Conservation (phyloP, 2,113 vertebrate genomes). For the Carollia perspicillata region DNA sequence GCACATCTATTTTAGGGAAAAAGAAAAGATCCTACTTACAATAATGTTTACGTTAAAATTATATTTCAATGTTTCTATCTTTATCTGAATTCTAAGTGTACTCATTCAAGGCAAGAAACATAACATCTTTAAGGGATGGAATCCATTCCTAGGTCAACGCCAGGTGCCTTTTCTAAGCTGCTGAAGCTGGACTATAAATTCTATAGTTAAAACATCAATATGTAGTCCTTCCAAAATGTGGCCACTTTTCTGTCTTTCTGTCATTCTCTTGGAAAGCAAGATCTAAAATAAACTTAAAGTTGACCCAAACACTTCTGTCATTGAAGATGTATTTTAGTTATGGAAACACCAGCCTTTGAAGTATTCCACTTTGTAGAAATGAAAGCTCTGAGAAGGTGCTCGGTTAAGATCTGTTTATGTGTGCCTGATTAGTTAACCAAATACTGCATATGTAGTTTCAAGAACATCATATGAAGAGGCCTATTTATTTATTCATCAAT, state of each 20-base stretch:
- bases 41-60: constrained; percentile 18
- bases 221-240: neutral
- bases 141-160: neutral
- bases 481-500: neutral
- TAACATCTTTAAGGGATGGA: neutral
- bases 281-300: constrained; percentile 10
- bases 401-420: neutral
- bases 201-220: neutral
- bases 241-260: neutral
- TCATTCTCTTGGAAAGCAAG: constrained; percentile 15
- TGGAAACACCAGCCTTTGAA: neutral
- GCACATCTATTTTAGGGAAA: neutral
- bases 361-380: neutral
- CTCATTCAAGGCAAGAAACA: neutral
- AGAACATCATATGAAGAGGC: neutral
- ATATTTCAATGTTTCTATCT: neutral
- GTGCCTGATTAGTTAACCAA: constrained; percentile 2
- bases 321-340: neutral
- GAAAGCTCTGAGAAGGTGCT: neutral
- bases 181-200: neutral
- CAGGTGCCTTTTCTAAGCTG: neutral
- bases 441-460: neutral
- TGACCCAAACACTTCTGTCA: neutral
- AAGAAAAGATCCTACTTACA: neutral
- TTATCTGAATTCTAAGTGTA: neutral